Evolutionary conservation across 2,888 invertebrate species (phyloP), one percentile per base, ranked within the genome.

Genomic region (Tenthredo livida): DNA sequence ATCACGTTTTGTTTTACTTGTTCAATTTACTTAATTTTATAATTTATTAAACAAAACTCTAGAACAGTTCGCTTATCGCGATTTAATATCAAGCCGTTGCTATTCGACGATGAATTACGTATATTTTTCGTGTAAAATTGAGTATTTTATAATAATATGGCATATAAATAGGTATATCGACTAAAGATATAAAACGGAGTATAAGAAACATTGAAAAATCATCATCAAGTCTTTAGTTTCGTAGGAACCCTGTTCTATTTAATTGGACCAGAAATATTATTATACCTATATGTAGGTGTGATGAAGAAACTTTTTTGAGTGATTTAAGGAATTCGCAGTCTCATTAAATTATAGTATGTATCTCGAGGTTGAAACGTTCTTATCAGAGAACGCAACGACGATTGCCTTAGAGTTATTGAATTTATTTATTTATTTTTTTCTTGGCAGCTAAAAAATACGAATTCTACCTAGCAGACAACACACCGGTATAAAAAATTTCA

Each of bases 1-100:
- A 80, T 80, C 80, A 80, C 80, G 40, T 80, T 80, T 80, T 50
- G 61, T 37, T 80, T 61, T 50, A 80, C 10, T 80, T 25, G 33
- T 80, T 77, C 54, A 77, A 61, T 6, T 80, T 61, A 80, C 15
- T 40, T 21, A 80, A 80, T 40, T 40, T 21, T 61, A 61, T 21
- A 21, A 21, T 7, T 12, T 40, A 58, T 7, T 12, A 61, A 58
- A 78, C 9, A 29, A 10, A 80, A 37, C 40, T 61, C 29, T 25
- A 29, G 17, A 54, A 29, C 17, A 33, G 33, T 67, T 67, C 67
- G 33, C 17, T n/a, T n/a, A 67, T 33, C 12, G 67, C 33, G 33
- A 67, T 67, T 67, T 6, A 67, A 17, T 17, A 67, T 67, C 7
- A 12, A 67, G 15, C 67, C 67, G 10, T 33, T 25, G 21, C 17